Evolutionary conservation across 2,113 vertebrate genomes (phyloP).

Genomic region (Cyprinodon variegatus): DNA sequence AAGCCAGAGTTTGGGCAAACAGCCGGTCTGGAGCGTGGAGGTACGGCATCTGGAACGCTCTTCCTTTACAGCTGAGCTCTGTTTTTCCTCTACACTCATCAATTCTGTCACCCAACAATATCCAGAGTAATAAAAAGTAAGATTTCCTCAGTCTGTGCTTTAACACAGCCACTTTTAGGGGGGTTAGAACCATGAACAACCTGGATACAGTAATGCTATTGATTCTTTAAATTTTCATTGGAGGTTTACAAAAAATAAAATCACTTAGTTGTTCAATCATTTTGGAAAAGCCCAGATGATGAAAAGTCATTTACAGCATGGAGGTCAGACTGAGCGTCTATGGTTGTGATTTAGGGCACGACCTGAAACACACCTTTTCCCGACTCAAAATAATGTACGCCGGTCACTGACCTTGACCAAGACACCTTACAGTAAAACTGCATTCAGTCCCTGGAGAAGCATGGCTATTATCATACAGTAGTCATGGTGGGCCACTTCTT

Average conservation of each 20-base stretch:
- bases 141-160: neutral
- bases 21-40: neutral
- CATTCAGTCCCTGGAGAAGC: too few species aligned
- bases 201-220: neutral
- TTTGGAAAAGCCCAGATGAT: neutral
- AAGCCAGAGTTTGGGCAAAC: neutral
- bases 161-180: too few species aligned
- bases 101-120: neutral
- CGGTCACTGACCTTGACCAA: too few species aligned
- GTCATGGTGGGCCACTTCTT: too few species aligned
- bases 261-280: neutral
- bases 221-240: too few species aligned
- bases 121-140: neutral
- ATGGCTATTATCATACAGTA: too few species aligned
- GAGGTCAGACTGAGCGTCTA: neutral
- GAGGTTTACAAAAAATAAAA: neutral
- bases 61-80: neutral
- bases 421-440: too few species aligned
- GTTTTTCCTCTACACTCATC: neutral
- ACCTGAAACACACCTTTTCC: neutral
- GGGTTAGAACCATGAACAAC: neutral
- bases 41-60: neutral
- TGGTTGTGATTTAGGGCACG: neutral
- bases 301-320: neutral
- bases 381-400: neutral